Conservation (phyloP, 1,140 invertebrate genomes). For the Scaptodrosophila lebanonensis region DNA sequence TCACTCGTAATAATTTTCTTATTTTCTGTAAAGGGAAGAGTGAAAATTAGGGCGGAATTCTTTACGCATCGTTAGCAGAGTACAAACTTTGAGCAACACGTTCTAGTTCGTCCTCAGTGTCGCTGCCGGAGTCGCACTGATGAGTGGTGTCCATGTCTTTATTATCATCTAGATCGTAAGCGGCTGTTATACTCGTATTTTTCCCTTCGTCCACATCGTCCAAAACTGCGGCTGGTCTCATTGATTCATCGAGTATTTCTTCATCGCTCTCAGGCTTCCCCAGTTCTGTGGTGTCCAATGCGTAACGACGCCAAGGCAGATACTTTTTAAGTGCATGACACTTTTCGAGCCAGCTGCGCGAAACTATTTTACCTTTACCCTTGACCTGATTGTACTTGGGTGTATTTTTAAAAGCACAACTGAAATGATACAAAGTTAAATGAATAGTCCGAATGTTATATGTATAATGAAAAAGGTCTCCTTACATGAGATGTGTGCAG, state of each 20-base stretch:
- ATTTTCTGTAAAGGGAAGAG: constrained; percentile 24
- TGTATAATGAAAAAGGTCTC: not conserved
- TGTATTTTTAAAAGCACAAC: constrained; percentile 92
- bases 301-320: constrained; percentile 85
- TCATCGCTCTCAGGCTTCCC: constrained; percentile 78
- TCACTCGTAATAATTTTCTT: constrained; percentile 5
- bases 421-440: constrained; percentile 64
- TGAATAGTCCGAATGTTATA: not conserved
- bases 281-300: constrained; percentile 78
- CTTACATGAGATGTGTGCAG: constrained; percentile 58
- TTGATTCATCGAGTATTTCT: constrained; percentile 77
- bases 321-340: constrained; percentile 82
- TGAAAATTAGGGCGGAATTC: not conserved
- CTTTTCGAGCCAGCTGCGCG: constrained; percentile 86
- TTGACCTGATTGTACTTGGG: constrained; percentile 89
- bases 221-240: constrained; percentile 23
- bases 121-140: constrained; percentile 51
- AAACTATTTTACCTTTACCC: constrained; percentile 84
- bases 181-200: too few species aligned
- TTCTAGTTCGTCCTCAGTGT: constrained; percentile 80
- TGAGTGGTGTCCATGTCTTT: not conserved
- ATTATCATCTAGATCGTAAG: too few species aligned
- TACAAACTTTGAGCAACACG: constrained; percentile 62
- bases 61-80: too few species aligned
- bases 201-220: too few species aligned